phyloP scores from a whole-genome alignment of 2,888 invertebrate genomes.

The Actias luna region DNA sequence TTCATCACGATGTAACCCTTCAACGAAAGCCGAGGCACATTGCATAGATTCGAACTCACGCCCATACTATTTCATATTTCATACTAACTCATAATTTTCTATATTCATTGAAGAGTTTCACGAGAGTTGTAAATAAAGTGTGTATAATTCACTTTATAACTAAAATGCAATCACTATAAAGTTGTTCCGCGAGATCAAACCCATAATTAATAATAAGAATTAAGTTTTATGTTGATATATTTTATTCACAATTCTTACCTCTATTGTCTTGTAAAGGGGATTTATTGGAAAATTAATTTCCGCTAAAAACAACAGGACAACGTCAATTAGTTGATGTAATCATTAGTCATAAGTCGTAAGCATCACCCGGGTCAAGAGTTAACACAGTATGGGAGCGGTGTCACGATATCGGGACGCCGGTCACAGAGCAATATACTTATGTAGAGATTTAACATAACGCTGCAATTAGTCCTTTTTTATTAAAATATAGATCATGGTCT shows the following conservation, averaged over 20 bases:
- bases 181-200: not conserved
- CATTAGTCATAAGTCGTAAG: slow-evolving; percentile 37
- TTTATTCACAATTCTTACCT: not conserved
- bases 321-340: slow-evolving; percentile 45
- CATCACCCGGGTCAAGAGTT: slow-evolving; percentile 49
- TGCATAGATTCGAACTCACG: too few relatives aligned
- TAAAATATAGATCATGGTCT: too few relatives aligned
- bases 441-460: not conserved
- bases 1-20: too few relatives aligned
- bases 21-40: too few relatives aligned
- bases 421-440: not conserved
- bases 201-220: not conserved
- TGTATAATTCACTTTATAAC: too few relatives aligned
- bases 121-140: too few relatives aligned
- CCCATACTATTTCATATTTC: too few relatives aligned
- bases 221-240: not conserved
- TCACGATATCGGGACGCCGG: not conserved
- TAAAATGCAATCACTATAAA: too few relatives aligned
- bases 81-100: too few relatives aligned
- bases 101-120: too few relatives aligned
- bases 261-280: not conserved
- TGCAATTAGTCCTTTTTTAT: too few relatives aligned
- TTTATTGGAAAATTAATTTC: not conserved
- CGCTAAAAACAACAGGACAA: slow-evolving; percentile 33
- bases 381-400: slow-evolving; percentile 31